A percentile compares a stretch with the other conserved stretches of the same genome.
Conservation (phyloP, 2,888 invertebrate species). For the Tridacna gigas region DNA sequence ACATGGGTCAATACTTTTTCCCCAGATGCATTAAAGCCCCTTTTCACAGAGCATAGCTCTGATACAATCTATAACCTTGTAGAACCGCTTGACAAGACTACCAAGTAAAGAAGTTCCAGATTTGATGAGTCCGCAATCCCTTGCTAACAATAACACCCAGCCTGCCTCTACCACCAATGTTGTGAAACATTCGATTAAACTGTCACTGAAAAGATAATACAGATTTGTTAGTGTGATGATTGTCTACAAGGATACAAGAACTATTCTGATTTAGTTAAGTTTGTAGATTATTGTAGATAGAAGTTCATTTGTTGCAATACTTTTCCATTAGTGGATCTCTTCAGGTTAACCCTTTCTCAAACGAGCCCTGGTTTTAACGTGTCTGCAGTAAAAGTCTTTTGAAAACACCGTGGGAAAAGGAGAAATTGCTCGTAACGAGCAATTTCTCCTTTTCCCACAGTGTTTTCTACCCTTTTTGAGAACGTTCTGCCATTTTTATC, state of each 20-base stretch:
- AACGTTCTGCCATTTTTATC: no score
- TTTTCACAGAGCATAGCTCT: no score
- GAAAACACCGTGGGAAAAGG: background rate
- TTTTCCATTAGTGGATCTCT: no score
- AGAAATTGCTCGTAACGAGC: background rate
- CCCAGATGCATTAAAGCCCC: no score
- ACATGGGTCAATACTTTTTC: no score
- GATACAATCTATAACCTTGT: conserved; percentile 5
- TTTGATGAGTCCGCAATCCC: conserved; percentile 80
- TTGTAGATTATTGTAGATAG: background rate
- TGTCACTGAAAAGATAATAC: conserved; percentile 62
- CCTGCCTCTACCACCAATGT: conserved; percentile 43
- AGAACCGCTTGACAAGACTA: conserved; percentile 59
- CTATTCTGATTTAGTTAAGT: no score
- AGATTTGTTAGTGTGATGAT: background rate
- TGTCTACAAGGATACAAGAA: no score
- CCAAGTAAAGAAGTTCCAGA: conserved; percentile 81
- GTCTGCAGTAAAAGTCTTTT: background rate
- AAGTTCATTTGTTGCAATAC: background rate
- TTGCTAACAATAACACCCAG: conserved; percentile 52
- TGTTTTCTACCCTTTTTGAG: background rate
- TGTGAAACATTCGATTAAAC: conserved; percentile 67
- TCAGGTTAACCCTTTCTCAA: no score
- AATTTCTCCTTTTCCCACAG: background rate
- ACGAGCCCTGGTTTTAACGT: no score